Evolutionary conservation across 1,140 invertebrate species (phyloP), one percentile per base, ranked within the genome.

Genomic region (Drosophila dunni): DNA sequence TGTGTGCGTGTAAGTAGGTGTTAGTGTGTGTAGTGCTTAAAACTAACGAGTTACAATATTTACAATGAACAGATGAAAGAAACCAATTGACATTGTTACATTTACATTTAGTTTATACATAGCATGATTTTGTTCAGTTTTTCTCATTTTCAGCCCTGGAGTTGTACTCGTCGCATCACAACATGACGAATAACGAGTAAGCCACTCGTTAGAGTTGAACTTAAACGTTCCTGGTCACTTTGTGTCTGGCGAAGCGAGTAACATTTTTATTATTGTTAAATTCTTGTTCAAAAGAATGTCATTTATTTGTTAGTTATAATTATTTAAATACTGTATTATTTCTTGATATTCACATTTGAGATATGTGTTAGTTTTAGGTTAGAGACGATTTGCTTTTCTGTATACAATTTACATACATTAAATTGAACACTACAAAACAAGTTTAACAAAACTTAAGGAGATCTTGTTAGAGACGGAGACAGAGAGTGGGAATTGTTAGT

Each of bases 371-470:
- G 38, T 57, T 44, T 61, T 75, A 53, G 46, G 53, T 75, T 78
- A 76, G 75, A 58, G 66, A 82, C 84, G 88, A 91, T 91, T 91
- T 91, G 88, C 75, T 89, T 89, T 79, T 86, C 82, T 90, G 88
- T 89, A 91, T 85, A 83, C 71, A 85, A 74, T 73, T 80, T 50
- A 82, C 79, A 91, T 82, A 90, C 88, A 91, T 91, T 91, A 91
- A 91, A 91, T 91, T 91, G 88, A 91, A 91, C 88, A 91, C 88
- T 90, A 91, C 88, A 91, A 91, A 91, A 91, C 79, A 91, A 90
- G 82, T 86, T 71, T 71, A 86, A 86, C 88, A 91, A 91, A 91
- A 91, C 88, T 91, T 91, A 86, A 91, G 88, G 88, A 91, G 88
- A 91, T 86, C 36, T 82, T 53, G 20, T 51, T 20, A 20, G 53